Evolutionary conservation across 2,113 vertebrate genomes (phyloP), one percentile per base, ranked within the genome.

Genomic region (Spea multiplicata): DNA sequence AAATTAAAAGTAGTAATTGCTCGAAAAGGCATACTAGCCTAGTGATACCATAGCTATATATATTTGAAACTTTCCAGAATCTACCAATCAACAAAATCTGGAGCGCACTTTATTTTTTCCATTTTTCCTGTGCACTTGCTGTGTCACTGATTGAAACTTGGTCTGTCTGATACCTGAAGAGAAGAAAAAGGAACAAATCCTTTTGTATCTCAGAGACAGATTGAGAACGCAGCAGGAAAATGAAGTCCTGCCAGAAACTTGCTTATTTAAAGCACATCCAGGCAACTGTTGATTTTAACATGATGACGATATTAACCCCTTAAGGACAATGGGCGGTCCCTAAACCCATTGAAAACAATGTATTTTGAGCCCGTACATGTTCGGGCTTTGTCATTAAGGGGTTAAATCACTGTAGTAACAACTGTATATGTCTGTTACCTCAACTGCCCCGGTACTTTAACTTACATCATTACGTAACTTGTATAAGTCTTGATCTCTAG

Each of bases 251-350:
- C 83, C 76, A 83, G 67, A 85, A 81, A 74, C 83, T 55, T 72
- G 71, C 59, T 71, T 75, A 62, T 78, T 85, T 85, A 77, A 86
- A 86, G 82, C 70, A 44, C 83, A 82, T 83, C 73, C 57, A 80
- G 72, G 66, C 78, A 83, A 71, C 48, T 83, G 74, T 73, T 85
- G 83, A 76, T 87, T 87, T 83, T 82, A 82, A 73, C 66, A 76
- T 82, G 80, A 82, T 86, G 77, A 84, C 83, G 83, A 67, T 87
- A 85, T n/a, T 81, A n/a, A n/a, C n/a, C n/a, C n/a, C n/a, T n/a
- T n/a, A n/a, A n/a, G n/a, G n/a, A n/a, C n/a, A n/a, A n/a, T n/a
- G n/a, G n/a, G n/a, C n/a, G n/a, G n/a, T n/a, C n/a, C n/a, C n/a
- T n/a, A n/a, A n/a, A n/a, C n/a, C n/a, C n/a, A n/a, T n/a, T n/a